Evolutionary conservation across 2,113 vertebrate genomes (phyloP).

Genomic region (Myocastor coypus): DNA sequence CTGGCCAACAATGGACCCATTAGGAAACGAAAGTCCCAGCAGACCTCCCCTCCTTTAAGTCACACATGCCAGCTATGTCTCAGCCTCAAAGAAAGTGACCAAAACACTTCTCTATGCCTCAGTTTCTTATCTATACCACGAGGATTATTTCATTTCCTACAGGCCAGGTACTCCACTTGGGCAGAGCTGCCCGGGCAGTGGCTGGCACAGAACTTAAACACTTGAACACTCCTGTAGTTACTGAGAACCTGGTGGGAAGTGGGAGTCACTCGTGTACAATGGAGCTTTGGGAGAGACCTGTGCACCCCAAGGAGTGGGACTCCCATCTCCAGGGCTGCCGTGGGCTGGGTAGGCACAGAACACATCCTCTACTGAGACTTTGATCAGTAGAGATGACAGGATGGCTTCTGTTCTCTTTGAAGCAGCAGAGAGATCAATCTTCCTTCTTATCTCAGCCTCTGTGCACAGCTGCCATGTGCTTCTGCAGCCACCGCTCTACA

Average conservation of each 20-base stretch:
- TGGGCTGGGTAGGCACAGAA: background rate
- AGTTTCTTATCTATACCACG: background rate
- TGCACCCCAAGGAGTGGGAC: background rate
- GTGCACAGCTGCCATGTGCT: background rate
- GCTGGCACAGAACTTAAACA: background rate
- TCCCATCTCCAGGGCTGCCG: background rate
- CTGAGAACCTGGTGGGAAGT: background rate
- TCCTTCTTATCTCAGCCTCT: constrained; percentile 65
- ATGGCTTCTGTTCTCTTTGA: constrained; percentile 63
- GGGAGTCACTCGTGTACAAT: background rate
- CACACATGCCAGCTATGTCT: background rate
- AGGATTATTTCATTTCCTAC: background rate
- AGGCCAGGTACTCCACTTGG: background rate
- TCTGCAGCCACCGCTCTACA: background rate
- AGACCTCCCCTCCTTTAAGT: background rate
- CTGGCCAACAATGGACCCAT: background rate
- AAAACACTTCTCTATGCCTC: background rate
- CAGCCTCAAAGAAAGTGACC: background rate
- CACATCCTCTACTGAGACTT: constrained; percentile 56
- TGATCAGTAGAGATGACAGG: constrained; percentile 63
- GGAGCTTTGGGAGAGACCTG: background rate
- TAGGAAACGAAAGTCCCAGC: background rate
- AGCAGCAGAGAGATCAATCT: constrained; percentile 71
- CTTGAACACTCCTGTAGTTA: background rate
- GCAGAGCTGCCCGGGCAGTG: background rate